Evolutionary conservation across 30 jellyfish, hydroid and myxozoan genomes (phyloP), one percentile per base, ranked within the genome.

Genomic region (Aurelia sp.): DNA sequence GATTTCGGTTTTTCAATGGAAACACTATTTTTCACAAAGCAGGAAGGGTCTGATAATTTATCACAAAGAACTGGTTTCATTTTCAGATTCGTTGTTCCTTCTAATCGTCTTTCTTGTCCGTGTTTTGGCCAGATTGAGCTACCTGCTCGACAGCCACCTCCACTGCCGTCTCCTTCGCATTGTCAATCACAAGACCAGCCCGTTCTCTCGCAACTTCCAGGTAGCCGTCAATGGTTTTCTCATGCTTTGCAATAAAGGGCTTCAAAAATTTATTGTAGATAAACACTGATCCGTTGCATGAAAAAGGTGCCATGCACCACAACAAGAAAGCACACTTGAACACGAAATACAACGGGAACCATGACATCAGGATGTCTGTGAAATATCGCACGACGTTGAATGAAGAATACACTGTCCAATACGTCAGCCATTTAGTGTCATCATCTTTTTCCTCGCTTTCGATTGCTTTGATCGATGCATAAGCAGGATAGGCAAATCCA

Each of bases 281-380:
- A 53, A 89, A 62, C 40, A 57, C 66, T 11, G 97, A 74, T 16
- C 97, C 97, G 64, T 89, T 89, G 96, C 97, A 89, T 27, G 97
- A 82, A 37, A 89, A 89, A 23, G 97, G 97, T 41, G 97, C 97
- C 97, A 89, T 89, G 53, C 97, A 89, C 97, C 97, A 89, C 4
- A 96, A 86, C 51, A 89, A 91, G 72, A 89, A 89, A 11, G 67
- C 67, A 65, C 97, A 89, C 13, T 88, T 88, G 64, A 88, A 74
- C 30, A 88, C 72, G 40, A 88, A 88, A 55, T 88, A 88, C 23
- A 88, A 18, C 19, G 97, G 97, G 62, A 88, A 88, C 97, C 97
- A 88, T 18, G 95, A 71, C 37, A 88, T 84, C 31, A 88, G 81
- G 71, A 88, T 68, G 51, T 88, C 97, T 33, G 97, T 79, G 95